Base-by-base conservation (phyloP, 1,140 invertebrate genomes). In the Teleogryllus occipitalis region DNA sequence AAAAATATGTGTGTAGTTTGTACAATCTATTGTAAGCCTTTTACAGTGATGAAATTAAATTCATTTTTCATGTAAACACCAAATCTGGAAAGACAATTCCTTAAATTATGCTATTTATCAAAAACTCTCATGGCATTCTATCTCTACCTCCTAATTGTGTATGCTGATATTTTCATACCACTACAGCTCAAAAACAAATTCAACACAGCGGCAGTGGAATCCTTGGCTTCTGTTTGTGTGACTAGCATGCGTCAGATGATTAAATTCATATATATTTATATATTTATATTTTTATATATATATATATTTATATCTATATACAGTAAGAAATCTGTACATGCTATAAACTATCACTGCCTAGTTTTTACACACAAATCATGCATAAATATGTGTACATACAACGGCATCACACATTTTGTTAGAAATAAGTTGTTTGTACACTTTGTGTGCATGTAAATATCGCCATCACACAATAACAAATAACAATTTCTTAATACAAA, bases 201-300 rank as follows among this genome's bases (percentile, higher is more conserved):
- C 54, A 65, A 65, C 54, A 65, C 54, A 65, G 54, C 54, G 54
- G 54, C 54, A 65, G 54, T 65, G 54, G 54, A 65, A 65, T 65
- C 18, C 10, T 65, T 65, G 54, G 54, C 54, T 65, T 65, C 54
- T 65, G 54, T 65, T 65, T 65, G 54, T 65, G 54, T 65, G 54
- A 65, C 54, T 65, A 65, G 54, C 54, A 65, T 65, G 54, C 54
- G 54, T 65, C 54, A 65, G 54, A 65, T 65, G 54, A 65, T 65
- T 65, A 65, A 65, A 18, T 65, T 65, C 54, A 65, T 65, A 65
- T 65, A 65, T 65, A 65, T 65, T 14, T 65, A 14, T 65, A 65
- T 65, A 65, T 65, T 14, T 65, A 65, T 65, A 65, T 65, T 65
- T 65, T 39, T 39, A 39, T 39, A 39, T 39, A 39, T n/a, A 54